Evolutionary conservation across 1,140 invertebrate species (phyloP), one percentile per base, ranked within the genome.

Genomic region (Leptopilina clavipes): DNA sequence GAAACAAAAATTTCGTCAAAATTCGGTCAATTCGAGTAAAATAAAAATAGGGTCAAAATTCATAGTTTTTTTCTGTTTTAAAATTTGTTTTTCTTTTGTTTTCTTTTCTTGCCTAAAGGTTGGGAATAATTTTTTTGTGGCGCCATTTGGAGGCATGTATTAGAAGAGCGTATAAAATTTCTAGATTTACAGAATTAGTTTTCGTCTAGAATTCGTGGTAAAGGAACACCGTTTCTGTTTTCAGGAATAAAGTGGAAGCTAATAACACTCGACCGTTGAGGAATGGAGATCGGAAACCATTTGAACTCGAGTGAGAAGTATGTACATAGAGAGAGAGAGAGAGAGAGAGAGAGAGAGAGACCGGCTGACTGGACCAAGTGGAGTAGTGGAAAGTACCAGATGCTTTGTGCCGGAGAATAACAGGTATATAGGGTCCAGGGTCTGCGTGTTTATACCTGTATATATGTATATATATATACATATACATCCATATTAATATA

Each of bases 401-500:
- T 65, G 25, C 59, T 65, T 65, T 65, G 11, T 31, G 22, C 25
- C 25, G 7, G 25, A 6, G 59, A 22, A 31, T n/a, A 65, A 25
- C 59, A 65, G 59, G 59, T 65, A 65, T 31, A n/a, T 31, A 31
- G 1, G 5, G 25, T n/a, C n/a, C n/a, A n/a, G 37, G 22, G 3
- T 7, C 25, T 65, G 59, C 12, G 12, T 65, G 59, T 65, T 65
- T 31, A 65, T 65, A 65, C 59, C 59, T 59, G 19, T 3, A 59
- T 12, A 54, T 56, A 22, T 45, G 10, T 59, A 19, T 65, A 14
- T 65, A 25, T 18, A 14, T 65, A 11, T 65, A 65, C 3, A 65
- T 22, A 59, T 19, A 56, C 0, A 59, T 10, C 7, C 19, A 22
- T 59, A 59, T 12, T 11, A 22, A 10, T 22, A 17, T 59, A 59